Evolutionary conservation across 2,113 vertebrate species (phyloP), one percentile per base, ranked within the genome.

Genomic region (Takifugu flavidus): DNA sequence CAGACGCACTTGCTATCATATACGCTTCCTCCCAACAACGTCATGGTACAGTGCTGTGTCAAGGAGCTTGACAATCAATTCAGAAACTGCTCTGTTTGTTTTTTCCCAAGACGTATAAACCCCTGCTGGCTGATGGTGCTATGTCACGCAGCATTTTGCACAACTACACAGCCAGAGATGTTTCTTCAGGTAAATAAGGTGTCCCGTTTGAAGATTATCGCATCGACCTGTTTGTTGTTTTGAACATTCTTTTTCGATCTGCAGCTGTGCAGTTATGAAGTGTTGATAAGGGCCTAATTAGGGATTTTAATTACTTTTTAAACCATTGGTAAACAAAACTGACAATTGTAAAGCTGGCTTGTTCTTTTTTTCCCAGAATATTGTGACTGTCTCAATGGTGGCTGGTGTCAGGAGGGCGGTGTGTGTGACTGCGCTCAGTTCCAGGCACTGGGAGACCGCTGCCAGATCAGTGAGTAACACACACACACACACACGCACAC

Each of bases 381-480:
- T 53, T 92, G 91, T 4, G 90, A 92, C 70, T 99, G 97, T 82
- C 96, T 99, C 86, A 99, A 99, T 77, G 97, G 96, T 54, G 96
- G 95, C 78, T 92, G 91, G 89, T 99, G 97, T 91, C 94, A 93
- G 74, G 92, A 94, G 61, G 82, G 88, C 15, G 95, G 93, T 76
- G 88, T 86, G 73, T 99, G 97, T 90, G 97, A 99, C 86, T 99
- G 97, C 83, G 90, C 93, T 83, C 94, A 95, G 87, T 96, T 98
- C 90, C 97, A 98, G 90, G 96, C 95, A 72, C 87, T 92, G 82
- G 96, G 97, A 79, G 91, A 92, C 74, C 94, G 95, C 75, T 99
- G 97, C 87, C 96, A 99, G 90, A 96, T 94, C 89, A 94, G 96
- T 99, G 90, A 93, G 95, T 93, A 78, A 47, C 52, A 25, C 52